Evolutionary conservation across 2,113 vertebrate genomes (phyloP).

Genomic region (Puffinus mauretanicus): DNA sequence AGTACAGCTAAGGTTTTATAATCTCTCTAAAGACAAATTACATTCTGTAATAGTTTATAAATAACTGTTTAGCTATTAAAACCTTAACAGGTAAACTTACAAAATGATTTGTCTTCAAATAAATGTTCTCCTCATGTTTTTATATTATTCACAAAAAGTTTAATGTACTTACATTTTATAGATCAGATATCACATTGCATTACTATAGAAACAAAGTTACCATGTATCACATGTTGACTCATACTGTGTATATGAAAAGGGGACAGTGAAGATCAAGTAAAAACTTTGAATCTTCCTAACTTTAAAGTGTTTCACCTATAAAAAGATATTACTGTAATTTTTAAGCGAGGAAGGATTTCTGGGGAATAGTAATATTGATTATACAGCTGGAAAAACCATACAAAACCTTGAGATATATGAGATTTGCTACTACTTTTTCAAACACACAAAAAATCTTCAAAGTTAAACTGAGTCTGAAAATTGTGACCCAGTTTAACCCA

Average conservation of each 20-base stretch:
- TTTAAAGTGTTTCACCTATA: not conserved
- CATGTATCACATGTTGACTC: not conserved
- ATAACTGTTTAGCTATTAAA: not conserved
- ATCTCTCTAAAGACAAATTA: not conserved
- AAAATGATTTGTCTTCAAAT: not conserved
- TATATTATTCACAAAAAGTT: not conserved
- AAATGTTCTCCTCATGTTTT: not conserved
- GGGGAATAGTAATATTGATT: not conserved
- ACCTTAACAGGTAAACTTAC: not conserved
- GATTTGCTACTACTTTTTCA: not conserved
- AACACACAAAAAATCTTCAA: not conserved
- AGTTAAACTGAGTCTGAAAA: not conserved
- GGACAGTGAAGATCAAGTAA: not conserved
- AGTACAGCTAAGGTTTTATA: not conserved
- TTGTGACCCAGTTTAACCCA: not conserved
- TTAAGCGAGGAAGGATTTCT: not conserved
- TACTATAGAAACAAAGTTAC: not conserved
- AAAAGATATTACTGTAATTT: not conserved
- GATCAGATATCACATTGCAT: not conserved
- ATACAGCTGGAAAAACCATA: not conserved
- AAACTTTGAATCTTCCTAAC: not conserved
- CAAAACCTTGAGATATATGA: not conserved
- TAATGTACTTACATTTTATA: not conserved
- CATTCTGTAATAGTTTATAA: not conserved
- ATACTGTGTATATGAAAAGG: not conserved